Evolutionary conservation across 2,113 vertebrate species (phyloP).

Genomic region (Oreochromis tanganicae): DNA sequence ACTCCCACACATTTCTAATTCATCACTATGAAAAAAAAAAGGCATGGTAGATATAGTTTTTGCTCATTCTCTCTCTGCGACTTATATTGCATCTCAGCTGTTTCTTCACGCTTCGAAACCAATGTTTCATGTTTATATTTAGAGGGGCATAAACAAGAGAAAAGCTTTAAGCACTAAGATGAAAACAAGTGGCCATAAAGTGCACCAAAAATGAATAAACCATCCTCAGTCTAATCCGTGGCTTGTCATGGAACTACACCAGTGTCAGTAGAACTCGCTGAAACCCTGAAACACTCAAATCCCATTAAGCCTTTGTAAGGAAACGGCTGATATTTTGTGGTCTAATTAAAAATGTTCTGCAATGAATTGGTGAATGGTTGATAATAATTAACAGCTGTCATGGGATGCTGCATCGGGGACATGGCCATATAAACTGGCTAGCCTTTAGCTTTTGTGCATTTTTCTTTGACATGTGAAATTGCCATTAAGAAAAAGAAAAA

Average conservation of each 20-base stretch:
- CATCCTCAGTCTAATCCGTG: constrained; percentile 64
- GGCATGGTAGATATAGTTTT: constrained; percentile 6
- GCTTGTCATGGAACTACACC: constrained; percentile 54
- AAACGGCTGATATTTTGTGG: constrained; percentile 72
- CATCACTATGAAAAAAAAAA: constrained; percentile 25
- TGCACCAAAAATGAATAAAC: constrained; percentile 62
- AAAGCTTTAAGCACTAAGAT: constrained; percentile 56
- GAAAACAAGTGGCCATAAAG: constrained; percentile 61
- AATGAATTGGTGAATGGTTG: constrained; percentile 65
- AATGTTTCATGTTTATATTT: constrained; percentile 71
- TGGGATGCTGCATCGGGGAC: constrained; percentile 40
- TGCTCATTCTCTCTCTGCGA: constrained; percentile 1
- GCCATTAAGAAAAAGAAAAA: background rate
- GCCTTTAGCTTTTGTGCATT: constrained; percentile 1
- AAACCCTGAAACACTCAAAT: constrained; percentile 68
- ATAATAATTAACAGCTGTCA: constrained; percentile 67
- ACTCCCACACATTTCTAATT: constrained; percentile 66
- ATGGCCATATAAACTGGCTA: constrained; percentile 30
- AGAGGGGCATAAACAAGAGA: constrained; percentile 54
- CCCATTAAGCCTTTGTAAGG: constrained; percentile 72
- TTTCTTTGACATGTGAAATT: constrained; percentile 35
- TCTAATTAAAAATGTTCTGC: constrained; percentile 73
- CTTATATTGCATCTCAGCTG: constrained; percentile 46
- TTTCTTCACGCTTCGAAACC: constrained; percentile 64
- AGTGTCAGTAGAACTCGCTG: constrained; percentile 51